Conservation (phyloP, 1,140 invertebrate species). For the Leptinotarsa texana region DNA sequence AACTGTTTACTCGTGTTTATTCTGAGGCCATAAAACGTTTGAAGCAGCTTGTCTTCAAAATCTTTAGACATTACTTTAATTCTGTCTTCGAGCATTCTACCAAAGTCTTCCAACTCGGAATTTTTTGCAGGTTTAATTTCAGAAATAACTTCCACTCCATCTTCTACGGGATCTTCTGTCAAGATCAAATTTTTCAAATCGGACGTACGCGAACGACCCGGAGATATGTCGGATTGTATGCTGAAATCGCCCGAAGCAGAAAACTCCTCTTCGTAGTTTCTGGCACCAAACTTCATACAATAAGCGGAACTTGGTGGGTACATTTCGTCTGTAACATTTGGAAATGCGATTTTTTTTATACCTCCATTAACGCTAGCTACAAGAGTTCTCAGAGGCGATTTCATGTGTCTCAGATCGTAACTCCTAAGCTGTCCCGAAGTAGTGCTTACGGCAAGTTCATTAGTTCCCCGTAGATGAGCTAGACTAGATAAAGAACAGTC, state of each 20-base stretch:
- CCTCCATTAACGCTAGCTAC: constrained; percentile 29
- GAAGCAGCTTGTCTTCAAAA: constrained; percentile 40
- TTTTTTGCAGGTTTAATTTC: constrained; percentile 6
- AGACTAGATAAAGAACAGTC: constrained; percentile 38
- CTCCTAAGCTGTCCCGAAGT: constrained; percentile 40
- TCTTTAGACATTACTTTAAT: constrained; percentile 28
- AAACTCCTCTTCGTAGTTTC: constrained; percentile 27
- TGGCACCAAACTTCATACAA: constrained; percentile 10
- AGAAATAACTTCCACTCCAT: neutral
- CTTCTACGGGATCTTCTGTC: neutral
- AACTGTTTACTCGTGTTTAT: constrained; percentile 41
- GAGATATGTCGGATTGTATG: constrained; percentile 19
- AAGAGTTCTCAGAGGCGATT: constrained; percentile 30
- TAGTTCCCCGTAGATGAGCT: constrained; percentile 35
- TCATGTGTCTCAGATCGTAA: constrained; percentile 42
- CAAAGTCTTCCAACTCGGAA: constrained; percentile 30
- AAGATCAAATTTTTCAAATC: constrained; percentile 6
- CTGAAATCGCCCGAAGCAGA: constrained; percentile 36
- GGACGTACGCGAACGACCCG: neutral
- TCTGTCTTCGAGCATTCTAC: constrained; percentile 33
- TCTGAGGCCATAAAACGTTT: constrained; percentile 37
- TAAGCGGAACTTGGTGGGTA: neutral
- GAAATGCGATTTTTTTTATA: constrained; percentile 32
- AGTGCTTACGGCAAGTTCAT: constrained; percentile 42
- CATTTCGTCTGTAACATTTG: constrained; percentile 1